Conservation (phyloP, 1,140 invertebrate species). For the Drosophila auraria region DNA sequence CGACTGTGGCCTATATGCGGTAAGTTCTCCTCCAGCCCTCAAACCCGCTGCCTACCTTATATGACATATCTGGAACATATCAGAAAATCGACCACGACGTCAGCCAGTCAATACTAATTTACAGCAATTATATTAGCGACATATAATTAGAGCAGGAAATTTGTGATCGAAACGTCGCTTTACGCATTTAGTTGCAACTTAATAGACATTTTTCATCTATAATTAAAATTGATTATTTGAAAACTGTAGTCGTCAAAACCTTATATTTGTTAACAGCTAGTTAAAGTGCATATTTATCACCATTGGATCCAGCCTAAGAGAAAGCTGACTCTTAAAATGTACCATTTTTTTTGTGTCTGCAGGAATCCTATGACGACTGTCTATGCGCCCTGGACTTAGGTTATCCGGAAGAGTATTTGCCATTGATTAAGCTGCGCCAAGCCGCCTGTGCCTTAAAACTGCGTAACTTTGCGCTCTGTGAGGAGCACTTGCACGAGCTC, state of each 20-base stretch:
- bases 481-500: slow-evolving; percentile 70
- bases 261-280: no score
- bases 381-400: slow-evolving; percentile 68
- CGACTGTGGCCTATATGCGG: slow-evolving; percentile 70
- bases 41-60: neutral
- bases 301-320: no score
- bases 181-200: neutral
- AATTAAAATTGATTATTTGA: neutral
- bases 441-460: slow-evolving; percentile 79
- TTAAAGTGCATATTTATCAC: no score
- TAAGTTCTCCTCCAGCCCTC: slow-evolving; percentile 10
- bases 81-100: slow-evolving; percentile 7
- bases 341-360: neutral
- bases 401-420: slow-evolving; percentile 70
- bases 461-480: slow-evolving; percentile 70
- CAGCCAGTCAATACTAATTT: slow-evolving; percentile 10
- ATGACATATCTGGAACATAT: slow-evolving; percentile 14
- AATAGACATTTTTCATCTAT: neutral
- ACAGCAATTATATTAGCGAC: slow-evolving; percentile 16
- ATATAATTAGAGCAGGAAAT: neutral
- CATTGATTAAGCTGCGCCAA: slow-evolving; percentile 74
- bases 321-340: neutral
- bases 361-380: slow-evolving; percentile 75
- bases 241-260: no score
- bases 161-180: no score